Conservation (phyloP, 2,113 vertebrate species). For the Ptilorrhoa leucosticta region DNA sequence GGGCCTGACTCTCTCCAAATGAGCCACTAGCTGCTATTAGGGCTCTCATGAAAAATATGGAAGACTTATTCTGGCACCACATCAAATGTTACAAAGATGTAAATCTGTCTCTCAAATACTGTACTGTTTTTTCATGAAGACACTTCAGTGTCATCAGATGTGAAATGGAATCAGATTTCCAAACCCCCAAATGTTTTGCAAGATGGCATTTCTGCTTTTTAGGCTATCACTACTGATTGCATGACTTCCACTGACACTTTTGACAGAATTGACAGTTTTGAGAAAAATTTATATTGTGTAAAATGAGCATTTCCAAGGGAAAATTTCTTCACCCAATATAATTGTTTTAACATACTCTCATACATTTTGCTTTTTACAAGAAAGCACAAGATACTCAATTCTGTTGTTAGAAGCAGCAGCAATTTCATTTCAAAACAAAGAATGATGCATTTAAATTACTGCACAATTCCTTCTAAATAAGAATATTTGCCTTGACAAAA, state of each 20-base stretch:
- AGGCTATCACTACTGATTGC: neutral
- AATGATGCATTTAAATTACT: neutral
- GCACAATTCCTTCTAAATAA: neutral
- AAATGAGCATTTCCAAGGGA: neutral
- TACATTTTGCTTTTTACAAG: neutral
- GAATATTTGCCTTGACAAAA: neutral
- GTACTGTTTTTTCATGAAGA: neutral
- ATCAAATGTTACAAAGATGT: neutral
- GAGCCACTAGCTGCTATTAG: neutral
- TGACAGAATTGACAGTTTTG: neutral
- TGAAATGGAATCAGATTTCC: neutral
- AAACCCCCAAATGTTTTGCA: neutral
- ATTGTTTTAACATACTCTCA: neutral
- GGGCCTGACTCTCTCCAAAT: neutral
- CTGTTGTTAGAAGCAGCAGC: neutral
- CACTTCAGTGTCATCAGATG: neutral
- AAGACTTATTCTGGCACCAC: neutral
- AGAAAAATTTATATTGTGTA: neutral
- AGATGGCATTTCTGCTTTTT: neutral
- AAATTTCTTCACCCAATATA: neutral
- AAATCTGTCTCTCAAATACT: neutral
- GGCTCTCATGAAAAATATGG: neutral
- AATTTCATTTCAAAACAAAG: neutral
- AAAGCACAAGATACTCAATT: neutral
- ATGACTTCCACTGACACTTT: neutral